These are phyloP conservation scores for Thripadectes ignobilis DNA, from an alignment of 2,797 vertebrate genomes.

Conservation along the genomic window DNA sequence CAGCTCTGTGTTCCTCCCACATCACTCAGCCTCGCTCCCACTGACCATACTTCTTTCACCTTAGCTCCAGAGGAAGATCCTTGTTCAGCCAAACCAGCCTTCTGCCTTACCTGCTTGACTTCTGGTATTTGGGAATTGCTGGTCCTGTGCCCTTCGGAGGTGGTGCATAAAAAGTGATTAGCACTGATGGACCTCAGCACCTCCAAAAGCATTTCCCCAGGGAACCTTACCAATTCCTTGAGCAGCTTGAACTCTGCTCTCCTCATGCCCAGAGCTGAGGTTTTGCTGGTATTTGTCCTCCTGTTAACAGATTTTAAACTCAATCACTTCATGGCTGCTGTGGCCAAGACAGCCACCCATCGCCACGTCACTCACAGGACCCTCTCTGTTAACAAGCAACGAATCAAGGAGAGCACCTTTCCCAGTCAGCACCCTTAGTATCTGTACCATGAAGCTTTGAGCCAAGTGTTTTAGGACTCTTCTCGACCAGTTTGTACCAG, in stretches of 20 bases:
- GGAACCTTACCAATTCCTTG: background rate
- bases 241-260: background rate
- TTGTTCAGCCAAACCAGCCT: background rate
- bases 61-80: background rate
- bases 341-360: background rate
- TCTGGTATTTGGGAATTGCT: background rate
- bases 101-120: background rate
- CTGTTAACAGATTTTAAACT: background rate
- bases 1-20: background rate
- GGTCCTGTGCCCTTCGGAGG: background rate
- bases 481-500: background rate
- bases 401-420: background rate
- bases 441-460: background rate
- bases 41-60: background rate
- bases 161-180: background rate
- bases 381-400: background rate
- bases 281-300: background rate
- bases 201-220: background rate
- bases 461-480: background rate
- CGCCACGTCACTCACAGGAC: fast-evolving
- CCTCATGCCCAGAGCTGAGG: background rate
- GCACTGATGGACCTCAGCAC: background rate
- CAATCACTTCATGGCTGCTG: background rate
- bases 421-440: background rate
- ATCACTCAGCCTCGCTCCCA: background rate